These are phyloP conservation scores for Paracanthobrama guichenoti DNA, from an alignment of 2,113 vertebrate genomes.

Conservation along the genomic window DNA sequence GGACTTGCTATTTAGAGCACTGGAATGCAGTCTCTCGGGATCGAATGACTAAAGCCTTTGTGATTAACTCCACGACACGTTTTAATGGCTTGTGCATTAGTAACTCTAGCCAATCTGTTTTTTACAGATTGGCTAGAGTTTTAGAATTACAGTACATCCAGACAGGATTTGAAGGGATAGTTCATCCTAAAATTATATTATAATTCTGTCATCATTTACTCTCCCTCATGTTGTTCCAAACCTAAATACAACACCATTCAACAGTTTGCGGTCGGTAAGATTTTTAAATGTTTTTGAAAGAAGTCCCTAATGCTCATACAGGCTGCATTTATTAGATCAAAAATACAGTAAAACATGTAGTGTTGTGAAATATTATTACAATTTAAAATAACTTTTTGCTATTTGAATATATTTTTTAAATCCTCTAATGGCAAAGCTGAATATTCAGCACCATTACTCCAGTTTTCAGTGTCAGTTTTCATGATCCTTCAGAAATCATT, in stretches of 20 bases:
- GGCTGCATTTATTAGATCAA: not conserved
- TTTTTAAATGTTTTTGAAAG: no score
- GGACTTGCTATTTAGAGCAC: constrained; percentile 31
- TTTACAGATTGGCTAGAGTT: no score
- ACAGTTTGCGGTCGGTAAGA: not conserved
- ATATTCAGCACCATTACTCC: not conserved
- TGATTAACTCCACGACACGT: not conserved
- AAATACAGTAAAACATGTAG: not conserved
- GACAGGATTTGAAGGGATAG: not conserved
- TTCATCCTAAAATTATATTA: not conserved
- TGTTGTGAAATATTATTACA: not conserved
- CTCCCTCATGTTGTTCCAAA: not conserved
- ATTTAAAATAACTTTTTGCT: not conserved
- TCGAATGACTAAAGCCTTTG: constrained; percentile 25
- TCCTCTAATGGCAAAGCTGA: not conserved
- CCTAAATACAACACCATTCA: not conserved
- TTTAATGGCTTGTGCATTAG: constrained; percentile 30
- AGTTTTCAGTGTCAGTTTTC: not conserved
- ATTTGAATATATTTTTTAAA: not conserved
- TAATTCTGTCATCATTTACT: not conserved
- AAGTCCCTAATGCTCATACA: not conserved
- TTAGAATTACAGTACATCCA: not conserved
- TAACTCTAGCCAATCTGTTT: constrained; percentile 16
- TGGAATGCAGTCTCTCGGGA: constrained; percentile 26
- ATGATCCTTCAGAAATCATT: not conserved